Evolutionary conservation across 2,113 vertebrate genomes (phyloP).

Genomic region (Cyprinus carpio): DNA sequence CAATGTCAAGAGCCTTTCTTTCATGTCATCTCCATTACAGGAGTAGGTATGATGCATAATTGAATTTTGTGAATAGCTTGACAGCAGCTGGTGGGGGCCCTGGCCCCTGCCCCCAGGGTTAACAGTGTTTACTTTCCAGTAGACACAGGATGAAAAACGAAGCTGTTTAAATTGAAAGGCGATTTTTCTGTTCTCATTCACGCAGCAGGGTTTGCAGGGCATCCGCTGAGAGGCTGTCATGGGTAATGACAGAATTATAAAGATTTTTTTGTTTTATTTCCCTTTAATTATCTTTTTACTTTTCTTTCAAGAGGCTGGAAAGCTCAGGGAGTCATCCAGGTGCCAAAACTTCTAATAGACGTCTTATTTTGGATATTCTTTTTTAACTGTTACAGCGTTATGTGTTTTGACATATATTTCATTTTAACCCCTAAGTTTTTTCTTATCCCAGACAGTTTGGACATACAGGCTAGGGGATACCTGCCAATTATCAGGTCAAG

Average conservation of each 20-base stretch:
- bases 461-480: no score
- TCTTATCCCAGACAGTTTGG: no score
- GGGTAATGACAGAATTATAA: background rate
- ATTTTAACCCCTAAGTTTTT: no score
- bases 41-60: constrained; percentile 40
- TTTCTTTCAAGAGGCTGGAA: background rate
- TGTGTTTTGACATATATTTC: no score
- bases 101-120: constrained; percentile 16
- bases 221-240: background rate
- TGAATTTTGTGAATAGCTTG: constrained; percentile 30
- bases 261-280: background rate
- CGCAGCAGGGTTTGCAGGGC: background rate
- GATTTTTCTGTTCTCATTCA: constrained; percentile 7
- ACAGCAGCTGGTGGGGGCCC: constrained; percentile 14
- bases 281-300: background rate
- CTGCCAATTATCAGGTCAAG: no score
- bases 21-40: constrained; percentile 39
- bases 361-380: background rate
- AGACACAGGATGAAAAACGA: constrained; percentile 14
- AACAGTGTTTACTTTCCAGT: constrained; percentile 43
- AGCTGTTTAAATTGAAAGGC: constrained; percentile 22
- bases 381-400: background rate
- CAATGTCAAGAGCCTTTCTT: constrained; percentile 36
- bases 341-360: background rate
- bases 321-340: background rate